Evolutionary conservation across 2,113 vertebrate genomes (phyloP), one percentile per base, ranked within the genome.

Genomic region (Cynocephalus volans): DNA sequence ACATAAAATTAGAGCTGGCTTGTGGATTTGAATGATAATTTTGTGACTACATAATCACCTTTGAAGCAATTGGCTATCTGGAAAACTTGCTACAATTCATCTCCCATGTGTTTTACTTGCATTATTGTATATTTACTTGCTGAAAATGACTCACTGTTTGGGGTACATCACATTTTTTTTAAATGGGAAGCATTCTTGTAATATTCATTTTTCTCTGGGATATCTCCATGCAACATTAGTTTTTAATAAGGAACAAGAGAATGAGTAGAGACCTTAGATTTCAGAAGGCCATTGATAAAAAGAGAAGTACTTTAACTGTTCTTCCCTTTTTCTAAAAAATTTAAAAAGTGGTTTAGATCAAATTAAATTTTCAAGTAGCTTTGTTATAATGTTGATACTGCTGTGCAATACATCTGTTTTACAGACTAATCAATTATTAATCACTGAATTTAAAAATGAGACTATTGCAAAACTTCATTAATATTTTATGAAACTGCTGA

Each of bases 351-450:
- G 6, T 75, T 94, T 85, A 75, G 1, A 89, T 82, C 11, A 84
- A 82, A 97, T 77, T 90, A 81, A 94, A 93, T 85, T 94, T 93
- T 92, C 13, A 79, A 75, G 69, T 93, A 93, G 93, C 79, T 88
- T 94, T 96, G 23, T 52, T 65, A n/a, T 8, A 97, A 85, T 95
- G 73, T 97, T 96, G 65, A 92, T 97, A 93, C 62, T 98, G 82
- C 60, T 96, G 95, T 97, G 52, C 69, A 84, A 97, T 97, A 97
- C 90, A 97, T 98, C 96, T 98, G 96, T 94, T 98, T 98, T 98
- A 98, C 96, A 97, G 96, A 97, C 62, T 98, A 87, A 56, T 99
- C 54, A 99, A 98, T 98, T 98, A 98, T 98, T 99, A 97, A 98
- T 89, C 58, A 97, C 96, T 96, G 92, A 97, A 98, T 98, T 98